Evolutionary conservation across 2,113 vertebrate species (phyloP).

Genomic region (Lepisosteus oculatus): DNA sequence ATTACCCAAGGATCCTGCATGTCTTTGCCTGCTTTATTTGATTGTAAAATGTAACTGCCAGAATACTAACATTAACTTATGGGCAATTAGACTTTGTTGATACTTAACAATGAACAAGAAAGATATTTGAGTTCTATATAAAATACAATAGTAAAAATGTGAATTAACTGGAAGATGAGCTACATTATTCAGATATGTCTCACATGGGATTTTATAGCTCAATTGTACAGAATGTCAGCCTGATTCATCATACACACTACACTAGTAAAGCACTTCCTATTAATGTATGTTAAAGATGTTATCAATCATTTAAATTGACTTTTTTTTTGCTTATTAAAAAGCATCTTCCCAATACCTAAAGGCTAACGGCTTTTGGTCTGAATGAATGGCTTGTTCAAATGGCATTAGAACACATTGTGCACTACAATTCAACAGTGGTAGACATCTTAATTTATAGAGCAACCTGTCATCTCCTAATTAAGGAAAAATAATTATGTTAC

Average conservation of each 20-base stretch:
- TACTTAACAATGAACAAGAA: constrained; percentile 19
- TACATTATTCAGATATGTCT: constrained; percentile 42
- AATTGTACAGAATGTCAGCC: constrained; percentile 49
- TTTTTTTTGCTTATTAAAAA: constrained; percentile 51
- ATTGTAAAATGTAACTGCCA: constrained; percentile 25
- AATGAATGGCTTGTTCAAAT: constrained; percentile 58
- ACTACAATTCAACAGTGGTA: constrained; percentile 41
- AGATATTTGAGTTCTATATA: constrained; percentile 43
- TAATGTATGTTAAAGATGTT: constrained; percentile 49
- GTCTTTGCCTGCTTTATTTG: constrained; percentile 18
- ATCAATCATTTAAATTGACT: constrained; percentile 62
- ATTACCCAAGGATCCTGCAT: not conserved
- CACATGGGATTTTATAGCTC: constrained; percentile 43
- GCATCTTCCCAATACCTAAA: constrained; percentile 41
- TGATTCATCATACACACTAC: constrained; percentile 53
- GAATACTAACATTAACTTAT: no score
- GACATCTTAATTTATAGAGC: constrained; percentile 39
- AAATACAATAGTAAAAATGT: constrained; percentile 43
- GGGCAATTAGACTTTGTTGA: not conserved
- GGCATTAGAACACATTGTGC: constrained; percentile 47
- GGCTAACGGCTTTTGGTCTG: constrained; percentile 36
- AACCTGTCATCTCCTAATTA: no score
- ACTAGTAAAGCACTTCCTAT: constrained; percentile 52
- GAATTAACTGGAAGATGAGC: constrained; percentile 33
- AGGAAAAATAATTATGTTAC: no score